Evolutionary conservation across 2,797 vertebrate genomes (phyloP).

Genomic region (Petrocephalus sullivani): DNA sequence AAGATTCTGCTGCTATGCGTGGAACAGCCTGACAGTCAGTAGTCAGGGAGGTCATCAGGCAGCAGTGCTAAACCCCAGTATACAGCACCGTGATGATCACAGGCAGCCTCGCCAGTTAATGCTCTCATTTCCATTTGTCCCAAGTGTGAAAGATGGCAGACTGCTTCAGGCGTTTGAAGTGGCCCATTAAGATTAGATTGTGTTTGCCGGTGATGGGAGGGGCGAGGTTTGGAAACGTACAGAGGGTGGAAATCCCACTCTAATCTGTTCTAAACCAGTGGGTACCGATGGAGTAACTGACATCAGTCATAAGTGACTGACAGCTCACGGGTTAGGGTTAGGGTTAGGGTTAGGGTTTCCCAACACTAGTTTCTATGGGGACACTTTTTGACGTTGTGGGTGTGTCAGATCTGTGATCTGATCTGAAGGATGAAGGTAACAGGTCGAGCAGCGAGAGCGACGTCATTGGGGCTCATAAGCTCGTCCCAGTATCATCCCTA

Average conservation of each 20-base stretch:
- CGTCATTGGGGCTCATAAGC: not conserved
- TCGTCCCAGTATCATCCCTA: not conserved
- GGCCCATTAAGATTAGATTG: not conserved
- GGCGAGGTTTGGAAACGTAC: not conserved
- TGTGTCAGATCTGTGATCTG: not conserved
- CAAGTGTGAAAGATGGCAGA: not conserved
- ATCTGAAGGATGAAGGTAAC: not conserved
- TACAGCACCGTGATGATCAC: not conserved
- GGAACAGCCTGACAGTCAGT: not conserved
- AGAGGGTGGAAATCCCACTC: not conserved
- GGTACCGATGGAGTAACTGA: not conserved
- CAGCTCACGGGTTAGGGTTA: not conserved
- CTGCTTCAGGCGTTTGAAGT: not conserved
- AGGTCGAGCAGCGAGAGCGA: not conserved
- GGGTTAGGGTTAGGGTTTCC: not conserved
- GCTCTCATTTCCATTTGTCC: not conserved
- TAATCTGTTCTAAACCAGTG: not conserved
- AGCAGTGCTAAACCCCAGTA: not conserved
- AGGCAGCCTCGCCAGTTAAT: not conserved
- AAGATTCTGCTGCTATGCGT: constrained; percentile 29
- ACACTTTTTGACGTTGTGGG: not conserved
- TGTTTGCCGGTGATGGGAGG: not conserved
- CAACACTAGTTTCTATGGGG: not conserved
- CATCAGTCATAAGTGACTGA: not conserved
- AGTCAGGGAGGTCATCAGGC: not conserved